phyloP scores from a whole-genome alignment of 2,888 invertebrate species.

The Zygaena filipendulae region DNA sequence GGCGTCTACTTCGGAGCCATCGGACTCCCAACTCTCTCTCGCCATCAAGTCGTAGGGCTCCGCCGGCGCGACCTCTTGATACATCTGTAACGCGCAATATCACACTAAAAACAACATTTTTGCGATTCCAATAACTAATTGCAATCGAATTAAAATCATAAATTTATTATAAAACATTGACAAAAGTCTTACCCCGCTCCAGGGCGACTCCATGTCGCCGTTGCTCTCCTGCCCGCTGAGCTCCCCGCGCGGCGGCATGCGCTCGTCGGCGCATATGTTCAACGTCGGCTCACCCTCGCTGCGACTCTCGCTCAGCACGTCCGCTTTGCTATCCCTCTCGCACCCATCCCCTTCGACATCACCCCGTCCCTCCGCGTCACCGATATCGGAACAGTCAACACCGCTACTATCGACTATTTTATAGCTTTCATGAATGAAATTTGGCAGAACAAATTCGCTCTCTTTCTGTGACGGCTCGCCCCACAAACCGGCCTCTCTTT shows the following conservation, averaged over 20 bases:
- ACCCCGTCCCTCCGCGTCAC: slow-evolving; percentile 21
- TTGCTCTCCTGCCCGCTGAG: slow-evolving; percentile 89
- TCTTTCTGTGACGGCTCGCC: slow-evolving; percentile 52
- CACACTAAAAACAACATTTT: slow-evolving; percentile 18
- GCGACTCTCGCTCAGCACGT: slow-evolving; percentile 42
- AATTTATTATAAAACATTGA: too few relatives aligned
- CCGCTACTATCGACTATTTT: slow-evolving; percentile 47
- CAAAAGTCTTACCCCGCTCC: slow-evolving; percentile 79
- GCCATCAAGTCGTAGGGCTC: slow-evolving; percentile 74
- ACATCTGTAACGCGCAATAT: slow-evolving; percentile 51
- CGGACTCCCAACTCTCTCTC: slow-evolving; percentile 76
- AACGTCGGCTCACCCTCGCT: slow-evolving; percentile 51
- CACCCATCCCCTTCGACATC: slow-evolving; percentile 27
- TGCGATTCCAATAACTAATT: slow-evolving; percentile 4
- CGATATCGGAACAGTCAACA: slow-evolving; percentile 39
- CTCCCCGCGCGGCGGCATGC: slow-evolving; percentile 89
- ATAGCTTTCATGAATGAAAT: slow-evolving; percentile 58
- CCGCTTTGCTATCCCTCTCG: slow-evolving; percentile 45
- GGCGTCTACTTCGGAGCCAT: slow-evolving; percentile 71
- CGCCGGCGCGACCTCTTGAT: slow-evolving; percentile 49
- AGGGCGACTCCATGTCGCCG: slow-evolving; percentile 81
- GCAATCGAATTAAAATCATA: slow-evolving; percentile 1
- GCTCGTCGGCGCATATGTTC: slow-evolving; percentile 86
- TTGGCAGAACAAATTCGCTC: slow-evolving; percentile 51
- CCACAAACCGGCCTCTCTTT: slow-evolving; percentile 39